A percentile compares a stretch with the other conserved stretches of the same genome.
phyloP scores from a whole-genome alignment of 1,140 invertebrate species.

The Polypedilum pembai region DNA sequence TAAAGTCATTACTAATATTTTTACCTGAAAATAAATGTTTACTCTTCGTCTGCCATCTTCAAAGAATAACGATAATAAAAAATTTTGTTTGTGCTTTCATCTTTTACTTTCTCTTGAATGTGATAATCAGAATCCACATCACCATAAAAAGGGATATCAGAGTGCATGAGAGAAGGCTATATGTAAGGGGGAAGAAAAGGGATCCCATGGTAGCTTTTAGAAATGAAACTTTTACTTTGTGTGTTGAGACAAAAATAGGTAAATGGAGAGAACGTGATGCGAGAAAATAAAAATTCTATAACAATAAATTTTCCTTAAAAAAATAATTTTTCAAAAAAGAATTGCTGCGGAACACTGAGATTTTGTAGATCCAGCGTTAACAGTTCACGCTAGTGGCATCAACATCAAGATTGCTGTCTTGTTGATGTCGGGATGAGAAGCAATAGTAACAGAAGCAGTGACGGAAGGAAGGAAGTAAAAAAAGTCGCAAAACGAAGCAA shows the following conservation, averaged over 20 bases:
- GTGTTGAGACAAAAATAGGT: background rate
- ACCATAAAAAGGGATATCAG: background rate
- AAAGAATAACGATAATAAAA: too few species aligned
- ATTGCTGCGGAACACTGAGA: conserved; percentile 10
- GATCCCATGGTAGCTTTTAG: conserved; percentile 8
- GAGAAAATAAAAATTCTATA: background rate
- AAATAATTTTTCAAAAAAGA: conserved; percentile 15
- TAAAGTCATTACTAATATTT: too few species aligned
- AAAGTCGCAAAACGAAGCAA: background rate
- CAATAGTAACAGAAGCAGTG: background rate
- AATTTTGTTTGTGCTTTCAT: too few species aligned
- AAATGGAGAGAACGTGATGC: background rate
- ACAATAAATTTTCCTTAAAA: conserved; percentile 9
- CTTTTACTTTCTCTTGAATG: background rate
- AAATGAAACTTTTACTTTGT: background rate
- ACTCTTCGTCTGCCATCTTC: too few species aligned
- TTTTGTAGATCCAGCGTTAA: background rate
- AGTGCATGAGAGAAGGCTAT: background rate
- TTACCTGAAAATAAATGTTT: too few species aligned
- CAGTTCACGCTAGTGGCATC: background rate
- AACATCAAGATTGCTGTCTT: background rate
- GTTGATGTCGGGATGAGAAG: background rate
- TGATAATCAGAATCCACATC: conserved; percentile 9
- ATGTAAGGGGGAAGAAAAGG: background rate
- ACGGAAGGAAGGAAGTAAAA: background rate